Base-by-base conservation (phyloP, 2,888 invertebrate species). In the Tinea trinotella region DNA sequence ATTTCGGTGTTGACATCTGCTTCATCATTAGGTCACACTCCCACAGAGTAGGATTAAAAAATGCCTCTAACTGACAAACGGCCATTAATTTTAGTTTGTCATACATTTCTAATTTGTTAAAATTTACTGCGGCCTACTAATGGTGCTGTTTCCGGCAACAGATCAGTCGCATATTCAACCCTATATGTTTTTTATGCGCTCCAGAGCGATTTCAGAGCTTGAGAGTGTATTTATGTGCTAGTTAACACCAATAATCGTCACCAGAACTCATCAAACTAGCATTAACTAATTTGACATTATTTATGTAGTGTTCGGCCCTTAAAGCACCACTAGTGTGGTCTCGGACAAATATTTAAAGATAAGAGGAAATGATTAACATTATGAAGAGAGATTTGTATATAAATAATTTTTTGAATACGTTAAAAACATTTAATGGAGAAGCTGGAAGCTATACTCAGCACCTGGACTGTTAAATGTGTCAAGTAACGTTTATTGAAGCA, bases 61-160 rank as follows among this genome's bases (percentile, higher is more conserved):
- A 67, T 64, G 64, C 64, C 67, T 59, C 60, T 56, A 65, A 66
- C 65, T 62, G 65, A 71, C 72, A 65, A 68, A 65, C 67, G 61
- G 63, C 65, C 76, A 83, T 85, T 79, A 82, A 84, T 84, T 73
- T 81, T 73, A 75, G 74, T 82, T 76, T 84, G 82, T 83, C 82
- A 80, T 79, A 83, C 71, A 63, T 70, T 65, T 74, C 78, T 81
- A 82, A 84, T 84, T 83, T 81, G 79, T 82, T 46, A 67, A 72
- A 77, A 84, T 81, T 81, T 79, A 84, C 71, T 72, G 71, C 74
- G 58, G 57, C 62, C 63, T 64, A 70, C 77, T 83, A 84, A 84
- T 83, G 74, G 70, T 71, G 62, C 63, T 60, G 71, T 76, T 75
- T 83, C 83, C 84, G 81, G 83, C 65, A 71, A 74, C 77, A 70